phyloP scores from a whole-genome alignment of 1,140 invertebrate species.

The Apis mellifera region Amel_HAv3.1 CM009944.2:4378001-4378500 shows the following conservation, averaged over 20 bases:
- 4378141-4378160: neutral
- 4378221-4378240: neutral
- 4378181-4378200: conserved; percentile 18
- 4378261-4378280: too few relatives aligned
- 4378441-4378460: conserved; percentile 30
- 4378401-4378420: neutral
- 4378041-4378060: neutral
- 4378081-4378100: neutral
- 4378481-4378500: neutral
- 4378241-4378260: neutral
- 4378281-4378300: too few relatives aligned
- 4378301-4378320: neutral
- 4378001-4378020: neutral
- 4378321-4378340: neutral
- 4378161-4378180: neutral
- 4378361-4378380: neutral
- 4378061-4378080: neutral
- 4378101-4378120: neutral
- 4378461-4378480: conserved; percentile 21
- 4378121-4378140: conserved; percentile 3
- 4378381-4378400: neutral
- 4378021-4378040: neutral
- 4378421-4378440: neutral
- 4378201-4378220: conserved; percentile 5
- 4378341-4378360: neutral